These are phyloP conservation scores for Eudemis profundana DNA, from an alignment of 2,888 invertebrate genomes.

Conservation along the genomic window DNA sequence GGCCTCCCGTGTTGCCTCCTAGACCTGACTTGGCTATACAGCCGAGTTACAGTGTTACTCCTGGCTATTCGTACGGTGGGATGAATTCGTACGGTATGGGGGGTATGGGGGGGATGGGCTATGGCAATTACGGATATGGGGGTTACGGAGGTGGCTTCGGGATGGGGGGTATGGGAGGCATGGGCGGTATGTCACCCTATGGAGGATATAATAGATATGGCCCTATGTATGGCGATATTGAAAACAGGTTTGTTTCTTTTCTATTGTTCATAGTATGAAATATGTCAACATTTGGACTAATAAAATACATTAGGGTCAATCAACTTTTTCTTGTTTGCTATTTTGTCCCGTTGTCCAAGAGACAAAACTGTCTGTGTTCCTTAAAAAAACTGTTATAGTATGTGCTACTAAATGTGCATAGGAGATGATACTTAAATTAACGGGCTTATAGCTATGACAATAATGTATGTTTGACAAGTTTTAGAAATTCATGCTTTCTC, in stretches of 20 bases:
- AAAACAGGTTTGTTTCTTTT: slow-evolving; percentile 82
- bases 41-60: slow-evolving; percentile 63
- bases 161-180: slow-evolving; percentile 55
- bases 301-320: too few species aligned
- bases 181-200: slow-evolving; percentile 65
- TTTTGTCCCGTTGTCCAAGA: too few species aligned
- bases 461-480: too few species aligned
- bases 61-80: slow-evolving; percentile 52
- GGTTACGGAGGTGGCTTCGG: slow-evolving; percentile 52
- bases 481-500: too few species aligned
- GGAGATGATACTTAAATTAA: too few species aligned
- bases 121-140: slow-evolving; percentile 62
- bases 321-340: too few species aligned
- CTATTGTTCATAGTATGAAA: not conserved
- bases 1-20: slow-evolving; percentile 69
- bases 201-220: slow-evolving; percentile 76
- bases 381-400: too few species aligned
- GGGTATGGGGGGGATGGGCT: slow-evolving; percentile 45
- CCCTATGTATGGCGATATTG: slow-evolving; percentile 85
- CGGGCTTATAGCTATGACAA: too few species aligned
- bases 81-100: slow-evolving; percentile 40
- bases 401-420: too few species aligned
- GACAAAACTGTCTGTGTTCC: too few species aligned
- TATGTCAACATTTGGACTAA: not conserved
- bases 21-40: slow-evolving; percentile 64